phyloP scores from a whole-genome alignment of 2,888 invertebrate species.

The Branchipolynoe longqiensis region DNA sequence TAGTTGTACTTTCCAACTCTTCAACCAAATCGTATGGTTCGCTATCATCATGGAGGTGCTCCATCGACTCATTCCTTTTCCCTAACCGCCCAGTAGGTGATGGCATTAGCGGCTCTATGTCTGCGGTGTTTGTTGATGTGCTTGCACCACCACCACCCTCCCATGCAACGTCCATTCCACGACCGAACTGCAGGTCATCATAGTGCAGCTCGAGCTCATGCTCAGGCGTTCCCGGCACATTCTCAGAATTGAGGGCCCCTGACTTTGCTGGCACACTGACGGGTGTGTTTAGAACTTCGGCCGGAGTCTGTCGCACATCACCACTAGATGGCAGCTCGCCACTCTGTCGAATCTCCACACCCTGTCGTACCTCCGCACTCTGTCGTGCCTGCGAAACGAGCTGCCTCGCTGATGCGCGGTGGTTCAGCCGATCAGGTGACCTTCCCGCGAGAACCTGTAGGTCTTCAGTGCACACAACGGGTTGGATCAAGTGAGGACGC shows the following conservation, averaged over 20 bases:
- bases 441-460: not conserved
- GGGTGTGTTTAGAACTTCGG: too few species aligned
- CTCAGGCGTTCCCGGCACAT: not conserved
- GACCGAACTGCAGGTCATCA: conserved; percentile 28
- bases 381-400: too few species aligned
- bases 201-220: conserved; percentile 14
- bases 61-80: conserved; percentile 46
- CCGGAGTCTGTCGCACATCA: too few species aligned
- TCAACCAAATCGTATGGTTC: conserved; percentile 4
- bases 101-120: conserved; percentile 16
- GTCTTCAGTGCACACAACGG: conserved; percentile 18
- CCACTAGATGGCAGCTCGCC: too few species aligned
- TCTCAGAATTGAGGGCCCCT: too few species aligned
- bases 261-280: too few species aligned
- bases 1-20: conserved; percentile 2
- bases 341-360: too few species aligned
- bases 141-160: not conserved
- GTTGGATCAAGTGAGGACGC: not conserved
- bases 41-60: conserved; percentile 52
- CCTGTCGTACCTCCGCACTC: too few species aligned
- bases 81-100: conserved; percentile 8
- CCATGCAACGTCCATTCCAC: conserved; percentile 24
- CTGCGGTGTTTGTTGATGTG: not conserved
- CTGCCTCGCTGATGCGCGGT: not conserved
- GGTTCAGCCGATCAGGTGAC: not conserved